Evolutionary conservation across 2,113 vertebrate genomes (phyloP).

Genomic region (Albula glossodonta): DNA sequence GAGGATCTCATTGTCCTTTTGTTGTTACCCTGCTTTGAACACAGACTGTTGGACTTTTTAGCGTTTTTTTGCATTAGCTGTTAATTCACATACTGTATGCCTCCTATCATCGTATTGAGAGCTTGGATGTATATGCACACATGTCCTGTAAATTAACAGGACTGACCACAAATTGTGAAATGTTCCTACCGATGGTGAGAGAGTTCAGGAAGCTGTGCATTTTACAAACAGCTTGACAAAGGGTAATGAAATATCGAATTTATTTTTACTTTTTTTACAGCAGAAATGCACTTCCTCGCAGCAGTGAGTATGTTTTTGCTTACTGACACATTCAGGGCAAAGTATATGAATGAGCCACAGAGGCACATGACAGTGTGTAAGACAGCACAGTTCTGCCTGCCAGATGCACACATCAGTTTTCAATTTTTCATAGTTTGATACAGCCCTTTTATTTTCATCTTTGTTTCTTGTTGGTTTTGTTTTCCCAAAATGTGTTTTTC

Average conservation of each 20-base stretch:
- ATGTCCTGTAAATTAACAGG: not conserved
- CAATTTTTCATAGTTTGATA: not conserved
- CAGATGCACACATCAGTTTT: not conserved
- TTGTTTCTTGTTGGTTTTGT: not conserved
- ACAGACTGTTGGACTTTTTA: not conserved
- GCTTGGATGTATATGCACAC: not conserved
- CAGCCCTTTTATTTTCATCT: not conserved
- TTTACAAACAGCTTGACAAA: no score
- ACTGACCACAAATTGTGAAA: not conserved
- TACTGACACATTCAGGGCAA: not conserved
- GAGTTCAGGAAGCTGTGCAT: no score
- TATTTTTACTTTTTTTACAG: not conserved
- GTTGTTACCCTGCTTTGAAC: not conserved
- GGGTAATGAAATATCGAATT: not conserved
- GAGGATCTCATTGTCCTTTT: not conserved
- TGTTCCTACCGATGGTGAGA: no score
- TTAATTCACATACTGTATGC: no score
- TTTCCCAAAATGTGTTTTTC: not conserved
- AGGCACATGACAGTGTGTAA: not conserved
- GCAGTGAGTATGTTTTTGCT: not conserved
- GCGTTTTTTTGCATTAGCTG: no score
- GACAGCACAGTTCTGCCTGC: not conserved
- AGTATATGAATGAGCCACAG: not conserved
- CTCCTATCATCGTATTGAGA: not conserved
- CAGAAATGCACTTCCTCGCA: not conserved